Percentiles rank a stretch among this genome's conserved stretches.
These are phyloP conservation scores for Rattus norvegicus DNA, from an alignment of 2,113 vertebrate genomes.

Conservation along the genomic window DNA sequence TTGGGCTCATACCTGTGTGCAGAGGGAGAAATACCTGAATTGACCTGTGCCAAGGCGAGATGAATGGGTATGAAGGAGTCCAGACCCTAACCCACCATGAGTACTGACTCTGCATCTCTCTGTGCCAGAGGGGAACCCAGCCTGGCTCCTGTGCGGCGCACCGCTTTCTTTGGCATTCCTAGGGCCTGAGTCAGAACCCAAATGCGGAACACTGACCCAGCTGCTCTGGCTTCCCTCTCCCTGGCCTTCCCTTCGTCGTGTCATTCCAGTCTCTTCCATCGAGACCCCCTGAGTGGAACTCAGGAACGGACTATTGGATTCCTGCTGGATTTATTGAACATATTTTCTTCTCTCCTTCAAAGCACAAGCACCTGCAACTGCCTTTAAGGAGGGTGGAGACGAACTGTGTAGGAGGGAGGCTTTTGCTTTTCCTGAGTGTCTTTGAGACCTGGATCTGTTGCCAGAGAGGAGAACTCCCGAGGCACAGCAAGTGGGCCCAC, in stretches of 20 bases:
- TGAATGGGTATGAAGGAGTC: background rate
- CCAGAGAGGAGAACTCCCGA: background rate
- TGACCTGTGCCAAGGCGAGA: background rate
- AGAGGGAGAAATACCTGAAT: background rate
- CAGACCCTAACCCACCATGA: background rate
- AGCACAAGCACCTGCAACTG: background rate
- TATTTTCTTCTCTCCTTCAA: background rate
- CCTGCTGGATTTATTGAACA: background rate
- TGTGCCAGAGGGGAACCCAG: conserved; percentile 28
- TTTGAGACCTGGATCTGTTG: background rate
- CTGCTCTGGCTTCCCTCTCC: conserved; percentile 44
- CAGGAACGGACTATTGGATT: background rate
- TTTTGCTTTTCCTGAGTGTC: background rate
- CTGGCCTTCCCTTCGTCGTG: background rate
- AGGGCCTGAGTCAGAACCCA: conserved; percentile 77
- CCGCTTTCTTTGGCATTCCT: conserved; percentile 69
- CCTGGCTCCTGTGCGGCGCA: conserved; percentile 30
- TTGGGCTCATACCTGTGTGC: fast-evolving
- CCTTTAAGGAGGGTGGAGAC: background rate
- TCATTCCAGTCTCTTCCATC: conserved; percentile 33
- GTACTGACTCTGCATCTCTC: background rate
- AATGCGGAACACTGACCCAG: conserved; percentile 63
- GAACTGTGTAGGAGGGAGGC: background rate
- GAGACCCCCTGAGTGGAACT: background rate
- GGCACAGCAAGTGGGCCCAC: background rate